phyloP scores from a whole-genome alignment of 2,113 vertebrate genomes.

The Percina caprodes region DNA sequence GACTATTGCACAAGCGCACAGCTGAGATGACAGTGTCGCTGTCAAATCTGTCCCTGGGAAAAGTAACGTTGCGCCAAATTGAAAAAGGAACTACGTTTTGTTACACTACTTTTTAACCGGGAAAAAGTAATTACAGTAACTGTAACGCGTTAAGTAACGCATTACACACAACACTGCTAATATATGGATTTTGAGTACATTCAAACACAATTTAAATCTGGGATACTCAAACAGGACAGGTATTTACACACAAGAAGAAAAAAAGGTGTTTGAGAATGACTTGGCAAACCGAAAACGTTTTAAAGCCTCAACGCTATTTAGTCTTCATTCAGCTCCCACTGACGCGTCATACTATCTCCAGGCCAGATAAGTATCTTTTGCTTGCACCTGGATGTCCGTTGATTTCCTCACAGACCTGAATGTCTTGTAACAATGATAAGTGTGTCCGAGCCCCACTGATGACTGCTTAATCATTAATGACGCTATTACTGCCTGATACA shows the following conservation, averaged over 20 bases:
- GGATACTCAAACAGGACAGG: neutral
- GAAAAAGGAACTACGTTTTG: too few species aligned
- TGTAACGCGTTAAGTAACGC: too few species aligned
- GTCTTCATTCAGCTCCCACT: constrained; percentile 13
- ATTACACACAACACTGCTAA: too few species aligned
- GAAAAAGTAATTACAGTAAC: too few species aligned
- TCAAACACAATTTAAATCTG: neutral
- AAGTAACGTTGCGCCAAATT: too few species aligned
- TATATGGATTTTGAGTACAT: neutral
- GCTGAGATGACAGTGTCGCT: too few species aligned
- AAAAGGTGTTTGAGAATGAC: constrained; percentile 1
- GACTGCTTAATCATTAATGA: constrained; percentile 75
- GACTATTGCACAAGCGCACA: too few species aligned
- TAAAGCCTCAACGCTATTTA: constrained; percentile 11
- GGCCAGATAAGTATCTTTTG: constrained; percentile 22
- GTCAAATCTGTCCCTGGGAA: too few species aligned
- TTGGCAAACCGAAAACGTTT: constrained; percentile 34
- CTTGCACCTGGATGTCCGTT: constrained; percentile 35
- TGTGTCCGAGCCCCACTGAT: constrained; percentile 43
- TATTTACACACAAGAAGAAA: neutral
- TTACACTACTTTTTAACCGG: too few species aligned
- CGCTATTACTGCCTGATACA: constrained; percentile 65
- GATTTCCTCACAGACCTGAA: constrained; percentile 19
- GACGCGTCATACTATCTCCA: constrained; percentile 2
- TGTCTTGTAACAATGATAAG: constrained; percentile 55